Conservation (phyloP, 2,113 vertebrate genomes). For the Ornithorhynchus anatinus region DNA sequence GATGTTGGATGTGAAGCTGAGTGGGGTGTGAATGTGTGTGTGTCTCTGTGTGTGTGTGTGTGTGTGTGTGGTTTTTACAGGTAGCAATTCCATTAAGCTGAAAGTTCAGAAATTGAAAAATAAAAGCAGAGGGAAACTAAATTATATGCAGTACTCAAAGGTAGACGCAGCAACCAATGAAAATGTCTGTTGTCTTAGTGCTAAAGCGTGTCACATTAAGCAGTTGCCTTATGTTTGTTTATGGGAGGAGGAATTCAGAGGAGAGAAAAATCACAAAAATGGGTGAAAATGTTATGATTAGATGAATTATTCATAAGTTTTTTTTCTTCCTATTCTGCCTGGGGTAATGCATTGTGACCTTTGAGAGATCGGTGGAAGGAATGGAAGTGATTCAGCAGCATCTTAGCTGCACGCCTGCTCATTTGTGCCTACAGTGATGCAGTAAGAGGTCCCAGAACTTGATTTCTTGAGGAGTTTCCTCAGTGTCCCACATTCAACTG, state of each 20-base stretch:
- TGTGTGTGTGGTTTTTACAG: not conserved
- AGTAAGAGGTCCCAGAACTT: no score
- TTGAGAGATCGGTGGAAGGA: not conserved
- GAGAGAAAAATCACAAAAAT: not conserved
- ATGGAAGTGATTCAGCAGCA: slow-evolving; percentile 1
- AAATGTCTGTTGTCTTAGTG: not conserved
- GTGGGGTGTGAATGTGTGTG: not conserved
- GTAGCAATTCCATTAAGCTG: not conserved
- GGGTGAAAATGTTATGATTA: not conserved
- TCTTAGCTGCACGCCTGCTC: not conserved
- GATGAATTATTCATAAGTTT: not conserved
- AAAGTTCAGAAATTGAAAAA: not conserved
- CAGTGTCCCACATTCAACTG: no score
- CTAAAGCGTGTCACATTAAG: not conserved
- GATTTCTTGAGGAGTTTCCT: no score
- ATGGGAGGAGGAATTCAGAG: not conserved
- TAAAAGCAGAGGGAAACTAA: not conserved
- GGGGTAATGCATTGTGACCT: not conserved
- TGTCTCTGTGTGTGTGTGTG: not conserved
- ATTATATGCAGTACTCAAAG: not conserved
- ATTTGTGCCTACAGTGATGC: no score
- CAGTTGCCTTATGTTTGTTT: not conserved
- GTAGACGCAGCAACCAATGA: not conserved
- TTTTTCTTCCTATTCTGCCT: not conserved
- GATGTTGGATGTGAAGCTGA: not conserved